phyloP scores from a whole-genome alignment of 2,888 invertebrate species.

The Ypsolopha sequella region DNA sequence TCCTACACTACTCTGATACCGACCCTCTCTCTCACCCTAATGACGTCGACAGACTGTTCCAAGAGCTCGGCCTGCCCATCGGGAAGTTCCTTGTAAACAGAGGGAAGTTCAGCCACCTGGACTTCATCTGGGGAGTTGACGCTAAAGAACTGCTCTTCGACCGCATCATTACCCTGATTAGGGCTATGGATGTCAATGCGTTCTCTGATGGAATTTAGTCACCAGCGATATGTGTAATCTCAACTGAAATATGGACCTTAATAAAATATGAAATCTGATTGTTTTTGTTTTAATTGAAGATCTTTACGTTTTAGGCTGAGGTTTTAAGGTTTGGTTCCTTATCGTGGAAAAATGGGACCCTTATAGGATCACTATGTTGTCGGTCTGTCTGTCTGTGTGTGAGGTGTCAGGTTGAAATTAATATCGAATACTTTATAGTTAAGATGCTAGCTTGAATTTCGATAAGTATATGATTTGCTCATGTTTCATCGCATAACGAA shows the following conservation, averaged over 20 bases:
- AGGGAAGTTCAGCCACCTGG: slow-evolving; percentile 75
- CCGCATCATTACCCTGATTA: slow-evolving; percentile 66
- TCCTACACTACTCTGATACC: slow-evolving; percentile 73
- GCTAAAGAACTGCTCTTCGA: slow-evolving; percentile 71
- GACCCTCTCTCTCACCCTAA: slow-evolving; percentile 73
- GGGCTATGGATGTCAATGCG: slow-evolving; percentile 28
- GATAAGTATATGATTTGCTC: no score
- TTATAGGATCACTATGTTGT: no score
- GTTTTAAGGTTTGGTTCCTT: no score
- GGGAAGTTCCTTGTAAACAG: slow-evolving; percentile 70
- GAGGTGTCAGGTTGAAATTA: no score
- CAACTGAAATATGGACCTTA: not conserved
- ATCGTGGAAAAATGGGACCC: no score
- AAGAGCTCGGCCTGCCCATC: slow-evolving; percentile 63
- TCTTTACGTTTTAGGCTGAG: no score
- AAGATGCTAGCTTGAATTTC: no score
- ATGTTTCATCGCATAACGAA: no score
- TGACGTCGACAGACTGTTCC: slow-evolving; percentile 69
- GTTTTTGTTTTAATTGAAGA: no score
- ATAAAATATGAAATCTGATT: not conserved
- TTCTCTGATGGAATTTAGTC: not conserved
- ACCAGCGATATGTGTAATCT: not conserved
- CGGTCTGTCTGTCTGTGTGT: no score
- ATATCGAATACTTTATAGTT: no score
- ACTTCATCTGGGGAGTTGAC: slow-evolving; percentile 77